Conservation (phyloP, 2,888 invertebrate species). For the Leucophenga montana region DNA sequence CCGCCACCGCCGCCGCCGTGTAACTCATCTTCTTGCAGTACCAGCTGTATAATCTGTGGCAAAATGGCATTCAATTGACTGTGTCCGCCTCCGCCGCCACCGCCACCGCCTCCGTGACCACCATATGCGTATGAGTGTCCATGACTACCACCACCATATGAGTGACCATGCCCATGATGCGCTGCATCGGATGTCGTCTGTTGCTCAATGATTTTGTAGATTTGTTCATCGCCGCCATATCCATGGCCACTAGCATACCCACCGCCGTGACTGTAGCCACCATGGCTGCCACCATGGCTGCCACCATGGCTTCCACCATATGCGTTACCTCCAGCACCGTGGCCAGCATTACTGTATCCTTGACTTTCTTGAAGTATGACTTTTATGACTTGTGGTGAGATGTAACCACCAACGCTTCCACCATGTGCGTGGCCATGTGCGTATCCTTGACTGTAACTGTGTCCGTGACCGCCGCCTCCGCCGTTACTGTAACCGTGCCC, state of each 20-base stretch:
- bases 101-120: constrained; percentile 44
- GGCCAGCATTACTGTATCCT: constrained; percentile 42
- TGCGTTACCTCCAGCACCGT: constrained; percentile 12
- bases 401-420: constrained; percentile 30
- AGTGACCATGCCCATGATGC: constrained; percentile 23
- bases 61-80: constrained; percentile 54
- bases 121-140: constrained; percentile 33
- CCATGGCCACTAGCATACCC: constrained; percentile 31
- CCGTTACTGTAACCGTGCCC: constrained; percentile 27
- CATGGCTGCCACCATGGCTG: not conserved
- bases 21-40: constrained; percentile 54
- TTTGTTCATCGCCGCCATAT: constrained; percentile 23
- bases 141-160: constrained; percentile 35
- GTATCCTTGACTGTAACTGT: too few species aligned
- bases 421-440: constrained; percentile 44
- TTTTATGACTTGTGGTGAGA: constrained; percentile 58
- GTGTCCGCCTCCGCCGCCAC: constrained; percentile 43
- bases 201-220: constrained; percentile 40
- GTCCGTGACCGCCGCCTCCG: constrained; percentile 29
- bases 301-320: too few species aligned
- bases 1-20: constrained; percentile 36
- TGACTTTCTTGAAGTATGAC: constrained; percentile 51
- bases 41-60: constrained; percentile 65
- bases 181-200: constrained; percentile 23
- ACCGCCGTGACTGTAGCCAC: constrained; percentile 19